Base-by-base conservation (phyloP, 2,113 vertebrate genomes). In the Trematomus loennbergii region DNA sequence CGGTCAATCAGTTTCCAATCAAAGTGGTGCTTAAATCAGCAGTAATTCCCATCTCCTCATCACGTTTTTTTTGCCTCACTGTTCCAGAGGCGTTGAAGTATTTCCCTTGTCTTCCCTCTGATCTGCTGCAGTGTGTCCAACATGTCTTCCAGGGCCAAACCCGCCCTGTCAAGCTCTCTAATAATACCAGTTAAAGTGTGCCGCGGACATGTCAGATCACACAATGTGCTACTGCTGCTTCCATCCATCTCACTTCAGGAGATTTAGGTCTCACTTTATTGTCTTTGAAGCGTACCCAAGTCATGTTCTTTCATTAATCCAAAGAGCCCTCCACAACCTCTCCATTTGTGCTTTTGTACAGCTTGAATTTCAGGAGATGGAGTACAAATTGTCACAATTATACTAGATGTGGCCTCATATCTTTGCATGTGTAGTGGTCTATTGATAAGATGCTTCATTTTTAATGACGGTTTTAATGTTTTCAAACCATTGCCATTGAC, bases 11-110 rank as follows among this genome's bases (percentile, higher is more conserved):
- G 80, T 90, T 93, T 87, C 86, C 90, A 93, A 94, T 94, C 93
- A 94, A 94, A 94, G 91, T 57, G 85, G 79, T 86, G 89, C 88
- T 92, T 94, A 93, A 94, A 94, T 95, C 92, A 88, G 87, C 87
- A 88, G 82, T 94, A 92, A 94, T 93, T 93, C 89, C 90, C 89
- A 88, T 84, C 84, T 87, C 90, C 86, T 87, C 67, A 71, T 86
- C 85, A 72, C 58, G 29, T 72, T 87, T 71, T 89, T 40, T 40
- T 9, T 40, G 43, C 72, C 60, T 68, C 82, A 43, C 78, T 59
- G 76, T 90, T 92, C 88, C 79, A 69, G 43, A 71, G 78, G 59
- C 69, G 79, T 85, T 72, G 36, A 83, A 73, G 87, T 72, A 52
- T 69, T 80, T 75, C 61, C 60, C 83, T 70, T 66, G 65, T 80